Percentiles rank a stretch among this genome's conserved stretches.
Conservation (phyloP, 2,888 invertebrate species). For the Gymnoscelis rufifasciata region DNA sequence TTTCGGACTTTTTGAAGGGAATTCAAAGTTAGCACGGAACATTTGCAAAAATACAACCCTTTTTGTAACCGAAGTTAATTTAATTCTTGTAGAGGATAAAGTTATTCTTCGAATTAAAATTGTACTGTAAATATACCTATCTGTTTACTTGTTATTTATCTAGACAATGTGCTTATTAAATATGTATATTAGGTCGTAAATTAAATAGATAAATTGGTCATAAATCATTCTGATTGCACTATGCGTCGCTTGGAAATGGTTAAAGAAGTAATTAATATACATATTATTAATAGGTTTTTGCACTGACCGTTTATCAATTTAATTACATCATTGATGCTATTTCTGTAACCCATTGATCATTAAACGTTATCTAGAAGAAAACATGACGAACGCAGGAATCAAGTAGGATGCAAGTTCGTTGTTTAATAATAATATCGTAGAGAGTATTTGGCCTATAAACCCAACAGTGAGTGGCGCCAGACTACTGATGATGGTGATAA, state of each 20-base stretch:
- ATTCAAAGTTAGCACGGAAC: neutral
- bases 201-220: neutral
- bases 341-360: no score
- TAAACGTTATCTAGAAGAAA: no score
- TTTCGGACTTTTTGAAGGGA: neutral
- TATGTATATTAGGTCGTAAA: neutral
- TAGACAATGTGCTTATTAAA: neutral
- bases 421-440: no score
- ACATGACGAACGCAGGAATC: no score
- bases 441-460: no score
- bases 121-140: neutral
- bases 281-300: neutral
- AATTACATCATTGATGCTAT: no score
- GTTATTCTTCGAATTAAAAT: neutral
- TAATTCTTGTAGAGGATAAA: neutral
- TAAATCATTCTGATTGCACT: constrained; percentile 1
- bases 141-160: neutral
- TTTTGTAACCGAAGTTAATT: neutral
- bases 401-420: no score
- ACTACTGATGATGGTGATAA: no score
- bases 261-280: neutral
- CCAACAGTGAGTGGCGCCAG: no score
- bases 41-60: neutral
- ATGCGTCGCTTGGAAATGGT: neutral
- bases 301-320: no score